Evolutionary conservation across 1,140 invertebrate species (phyloP), one percentile per base, ranked within the genome.

Genomic region (Conus ventricosus): DNA sequence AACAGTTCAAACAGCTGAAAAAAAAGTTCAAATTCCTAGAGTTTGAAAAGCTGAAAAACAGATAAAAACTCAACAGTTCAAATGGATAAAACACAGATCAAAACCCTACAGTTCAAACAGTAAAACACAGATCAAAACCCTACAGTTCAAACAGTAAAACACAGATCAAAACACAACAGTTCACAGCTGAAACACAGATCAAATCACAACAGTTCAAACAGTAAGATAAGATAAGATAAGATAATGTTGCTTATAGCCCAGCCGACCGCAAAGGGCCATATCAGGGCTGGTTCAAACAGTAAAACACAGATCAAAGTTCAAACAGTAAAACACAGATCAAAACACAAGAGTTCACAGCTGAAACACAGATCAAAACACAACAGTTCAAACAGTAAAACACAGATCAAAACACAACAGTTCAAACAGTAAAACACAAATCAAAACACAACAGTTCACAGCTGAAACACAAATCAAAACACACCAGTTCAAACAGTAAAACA

Each of bases 361-460:
- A 84, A 84, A 75, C 5, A 86, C 1, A 53, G 51, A 10, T 57
- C 84, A 57, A 55, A 54, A 3, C 39, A 81, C 71, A 87, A 39
- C 39, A 3, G 0, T 63, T 63, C 60, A 95, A 99, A 97, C 11
- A 99, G 94, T 96, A 92, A 87, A 90, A 90, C 85, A 60, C 17
- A 89, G 25, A 84, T 83, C 97, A 95, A 97, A 98, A 10, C 98
- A 98, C 87, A 97, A 96, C 27, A 99, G 94, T 91, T 99, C 98
- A 60, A 60, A 39, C 39, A 39, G 39, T 57, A 76, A 84, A 84
- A 75, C n/a, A 11, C n/a, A 86, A 6, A 67, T 57, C 84, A 57
- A 55, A 54, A n/a, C n/a, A n/a, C n/a, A n/a, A n/a, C n/a, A n/a
- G n/a, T 5, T 15, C 27, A 51, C 0, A 39, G 39, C 39, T 39